Evolutionary conservation across 2,113 vertebrate species (phyloP), one percentile per base, ranked within the genome.

Genomic region (Sclerurus mexicanus): DNA sequence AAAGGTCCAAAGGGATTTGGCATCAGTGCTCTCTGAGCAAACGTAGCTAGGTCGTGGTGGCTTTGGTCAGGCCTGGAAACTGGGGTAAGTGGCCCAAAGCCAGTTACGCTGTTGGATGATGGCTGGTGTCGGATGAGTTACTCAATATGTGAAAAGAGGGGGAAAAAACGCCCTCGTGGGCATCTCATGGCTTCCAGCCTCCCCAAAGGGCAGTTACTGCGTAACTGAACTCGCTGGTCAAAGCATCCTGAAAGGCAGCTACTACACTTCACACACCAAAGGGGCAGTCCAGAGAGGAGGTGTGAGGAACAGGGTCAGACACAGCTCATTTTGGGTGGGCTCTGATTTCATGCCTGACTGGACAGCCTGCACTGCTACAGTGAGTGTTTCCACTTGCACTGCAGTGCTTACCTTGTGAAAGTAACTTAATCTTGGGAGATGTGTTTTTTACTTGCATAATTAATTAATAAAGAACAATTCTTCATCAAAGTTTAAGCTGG

Each of bases 401-500:
- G 67, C 90, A 73, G 63, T 44, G 55, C 68, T 89, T 60, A 16
- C 69, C 73, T 59, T 80, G 42, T 69, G 50, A 80, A 64, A 91
- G 50, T 63, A 93, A 90, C 39, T 59, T 72, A 22, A 74, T 59
- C 80, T 86, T n/a, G 37, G 47, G 69, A 76, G 37, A 90, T 3
- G 1, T 42, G 28, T 0, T 30, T 91, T 92, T 69, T 60, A 90
- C 58, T 86, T 89, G 85, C 86, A 49, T 88, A 74, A 90, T 64
- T n/a, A n/a, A 83, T 81, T 86, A 96, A 96, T 96, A 97, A 97
- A 97, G 40, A 72, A 20, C 71, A 86, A 90, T 88, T 88, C 72
- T 92, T 93, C 12, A 27, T 80, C 50, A 79, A 78, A 47, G 58
- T 27, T 75, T 30, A 49, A 71, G 5, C 52, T 85, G 53, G 58